Percentiles rank a stretch among this genome's conserved stretches.
Evolutionary conservation across 2,113 vertebrate species (phyloP).

Genomic region (Telmatochromis brachygnathus): DNA sequence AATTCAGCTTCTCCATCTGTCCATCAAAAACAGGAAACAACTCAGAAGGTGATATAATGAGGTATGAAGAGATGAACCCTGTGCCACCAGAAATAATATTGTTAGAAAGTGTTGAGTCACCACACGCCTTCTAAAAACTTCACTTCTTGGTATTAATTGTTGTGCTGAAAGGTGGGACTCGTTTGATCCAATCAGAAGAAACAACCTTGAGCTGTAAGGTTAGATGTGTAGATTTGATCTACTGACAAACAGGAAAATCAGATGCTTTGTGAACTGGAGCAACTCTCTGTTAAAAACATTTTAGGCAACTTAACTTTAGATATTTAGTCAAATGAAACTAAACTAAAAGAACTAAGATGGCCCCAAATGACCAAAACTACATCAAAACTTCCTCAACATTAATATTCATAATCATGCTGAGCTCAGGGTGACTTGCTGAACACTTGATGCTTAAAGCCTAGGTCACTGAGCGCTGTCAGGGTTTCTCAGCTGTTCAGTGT

Average conservation of each 20-base stretch:
- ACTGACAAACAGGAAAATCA: neutral
- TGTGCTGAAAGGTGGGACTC: neutral
- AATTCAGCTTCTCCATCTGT: neutral
- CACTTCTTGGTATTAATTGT: neutral
- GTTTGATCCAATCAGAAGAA: neutral
- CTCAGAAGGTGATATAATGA: neutral
- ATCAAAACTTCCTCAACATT: neutral
- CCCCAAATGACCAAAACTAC: neutral
- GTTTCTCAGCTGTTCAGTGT: neutral
- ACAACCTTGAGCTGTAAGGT: neutral
- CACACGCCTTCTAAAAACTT: neutral
- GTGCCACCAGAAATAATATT: neutral
- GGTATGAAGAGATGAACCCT: neutral
- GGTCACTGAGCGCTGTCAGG: neutral
- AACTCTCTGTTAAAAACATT: rapidly evolving
- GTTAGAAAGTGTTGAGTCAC: rapidly evolving
- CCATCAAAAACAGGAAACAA: neutral
- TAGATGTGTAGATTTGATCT: neutral
- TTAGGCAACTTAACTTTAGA: rapidly evolving
- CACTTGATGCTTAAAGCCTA: neutral
- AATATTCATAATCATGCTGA: neutral
- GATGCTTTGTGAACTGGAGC: neutral
- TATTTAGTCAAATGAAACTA: rapidly evolving
- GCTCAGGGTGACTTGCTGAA: neutral
- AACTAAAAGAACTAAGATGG: neutral